phyloP scores from a whole-genome alignment of 2,113 vertebrate genomes.

The Bubo bubo region DNA sequence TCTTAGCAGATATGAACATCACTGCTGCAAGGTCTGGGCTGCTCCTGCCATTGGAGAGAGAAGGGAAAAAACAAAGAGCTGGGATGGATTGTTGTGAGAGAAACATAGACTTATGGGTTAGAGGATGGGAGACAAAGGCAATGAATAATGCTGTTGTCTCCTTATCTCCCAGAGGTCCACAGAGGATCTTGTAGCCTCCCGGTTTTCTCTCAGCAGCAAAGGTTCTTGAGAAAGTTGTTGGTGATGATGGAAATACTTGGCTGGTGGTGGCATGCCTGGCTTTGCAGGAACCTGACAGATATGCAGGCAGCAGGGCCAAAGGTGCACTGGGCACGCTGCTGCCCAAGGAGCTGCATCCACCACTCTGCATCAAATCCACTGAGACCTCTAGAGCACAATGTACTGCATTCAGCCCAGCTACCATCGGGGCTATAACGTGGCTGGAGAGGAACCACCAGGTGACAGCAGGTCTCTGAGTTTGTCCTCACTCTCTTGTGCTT shows the following conservation, averaged over 20 bases:
- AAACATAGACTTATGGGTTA: background rate
- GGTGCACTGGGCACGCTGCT: background rate
- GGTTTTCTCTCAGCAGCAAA: background rate
- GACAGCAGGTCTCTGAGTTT: background rate
- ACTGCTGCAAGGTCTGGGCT: background rate
- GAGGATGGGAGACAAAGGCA: background rate
- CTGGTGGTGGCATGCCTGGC: background rate
- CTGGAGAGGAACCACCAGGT: background rate
- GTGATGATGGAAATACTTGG: background rate
- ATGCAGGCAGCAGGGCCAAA: background rate
- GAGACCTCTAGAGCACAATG: background rate
- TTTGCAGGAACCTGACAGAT: background rate
- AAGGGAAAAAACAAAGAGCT: background rate
- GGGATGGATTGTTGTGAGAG: background rate
- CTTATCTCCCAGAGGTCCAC: background rate
- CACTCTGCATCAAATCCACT: background rate
- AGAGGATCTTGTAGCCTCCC: background rate
- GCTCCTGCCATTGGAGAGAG: background rate
- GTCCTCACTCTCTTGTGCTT: background rate
- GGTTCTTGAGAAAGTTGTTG: background rate
- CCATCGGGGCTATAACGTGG: background rate
- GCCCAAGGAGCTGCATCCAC: background rate
- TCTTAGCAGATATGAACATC: background rate
- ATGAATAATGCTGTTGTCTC: background rate
- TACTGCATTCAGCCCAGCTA: background rate